Conservation (phyloP, 2,888 invertebrate species). For the Pterostichus niger region DNA sequence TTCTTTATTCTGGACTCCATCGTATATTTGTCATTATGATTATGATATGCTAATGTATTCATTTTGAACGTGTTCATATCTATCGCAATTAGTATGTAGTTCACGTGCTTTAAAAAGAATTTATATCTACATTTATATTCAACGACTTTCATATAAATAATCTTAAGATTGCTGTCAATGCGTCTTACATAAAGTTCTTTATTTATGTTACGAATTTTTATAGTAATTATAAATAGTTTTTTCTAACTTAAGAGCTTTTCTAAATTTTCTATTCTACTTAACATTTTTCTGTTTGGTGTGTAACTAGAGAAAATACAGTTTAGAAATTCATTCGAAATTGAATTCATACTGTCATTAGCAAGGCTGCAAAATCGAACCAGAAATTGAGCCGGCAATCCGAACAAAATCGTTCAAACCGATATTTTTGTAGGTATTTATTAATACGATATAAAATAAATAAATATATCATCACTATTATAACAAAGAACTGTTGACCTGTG, state of each 20-base stretch:
- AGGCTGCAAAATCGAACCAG: no score
- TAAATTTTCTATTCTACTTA: background rate
- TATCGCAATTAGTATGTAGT: conserved; percentile 49
- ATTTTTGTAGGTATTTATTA: no score
- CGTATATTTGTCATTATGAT: conserved; percentile 43
- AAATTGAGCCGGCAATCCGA: no score
- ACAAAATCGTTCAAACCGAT: no score
- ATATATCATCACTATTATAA: no score
- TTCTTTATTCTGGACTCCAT: background rate
- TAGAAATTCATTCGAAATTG: background rate
- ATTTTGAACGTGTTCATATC: conserved; percentile 45
- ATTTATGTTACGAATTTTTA: background rate
- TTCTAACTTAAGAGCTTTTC: background rate
- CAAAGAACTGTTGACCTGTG: no score
- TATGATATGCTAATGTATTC: conserved; percentile 48
- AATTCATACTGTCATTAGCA: background rate
- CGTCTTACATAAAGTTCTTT: background rate
- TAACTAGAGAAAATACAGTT: background rate
- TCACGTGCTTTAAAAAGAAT: conserved; percentile 39
- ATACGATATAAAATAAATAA: no score
- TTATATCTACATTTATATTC: conserved; percentile 24
- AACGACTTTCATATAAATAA: background rate
- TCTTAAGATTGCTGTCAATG: background rate
- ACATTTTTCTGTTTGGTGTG: background rate
- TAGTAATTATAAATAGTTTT: background rate